These are phyloP conservation scores for Cephonodes hylas DNA, from an alignment of 2,888 invertebrate genomes.

Conservation along the genomic window DNA sequence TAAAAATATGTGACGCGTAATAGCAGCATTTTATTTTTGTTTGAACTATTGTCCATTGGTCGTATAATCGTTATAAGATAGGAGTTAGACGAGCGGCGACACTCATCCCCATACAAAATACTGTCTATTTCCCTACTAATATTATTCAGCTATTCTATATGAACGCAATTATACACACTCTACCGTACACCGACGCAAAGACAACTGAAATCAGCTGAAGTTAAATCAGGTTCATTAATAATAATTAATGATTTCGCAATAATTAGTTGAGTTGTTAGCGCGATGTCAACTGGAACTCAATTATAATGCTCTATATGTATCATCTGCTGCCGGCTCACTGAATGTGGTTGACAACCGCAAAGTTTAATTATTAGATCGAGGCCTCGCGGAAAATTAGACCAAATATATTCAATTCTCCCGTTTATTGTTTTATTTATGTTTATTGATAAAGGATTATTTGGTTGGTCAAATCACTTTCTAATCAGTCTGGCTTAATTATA, in stretches of 20 bases:
- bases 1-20: too few species aligned
- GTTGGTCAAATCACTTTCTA: too few species aligned
- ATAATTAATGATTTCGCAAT: neutral
- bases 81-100: too few species aligned
- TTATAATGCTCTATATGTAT: slow-evolving; percentile 17
- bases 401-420: neutral
- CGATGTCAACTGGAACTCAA: neutral
- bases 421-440: neutral
- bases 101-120: too few species aligned
- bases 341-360: slow-evolving; percentile 13
- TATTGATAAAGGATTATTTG: neutral
- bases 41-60: too few species aligned
- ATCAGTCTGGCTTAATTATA: too few species aligned
- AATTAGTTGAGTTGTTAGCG: neutral
- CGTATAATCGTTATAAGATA: too few species aligned
- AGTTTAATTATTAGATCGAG: slow-evolving; percentile 3
- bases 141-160: too few species aligned
- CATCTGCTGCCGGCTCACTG: slow-evolving; percentile 16
- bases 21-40: too few species aligned
- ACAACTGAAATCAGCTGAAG: neutral
- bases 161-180: too few species aligned
- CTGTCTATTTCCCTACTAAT: too few species aligned
- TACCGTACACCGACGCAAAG: too few species aligned
- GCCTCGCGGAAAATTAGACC: neutral
- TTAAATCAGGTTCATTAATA: neutral